These are phyloP conservation scores for Caenorhabditis tropicalis DNA, from an alignment of 1,140 invertebrate species.

Conservation along the genomic window DNA sequence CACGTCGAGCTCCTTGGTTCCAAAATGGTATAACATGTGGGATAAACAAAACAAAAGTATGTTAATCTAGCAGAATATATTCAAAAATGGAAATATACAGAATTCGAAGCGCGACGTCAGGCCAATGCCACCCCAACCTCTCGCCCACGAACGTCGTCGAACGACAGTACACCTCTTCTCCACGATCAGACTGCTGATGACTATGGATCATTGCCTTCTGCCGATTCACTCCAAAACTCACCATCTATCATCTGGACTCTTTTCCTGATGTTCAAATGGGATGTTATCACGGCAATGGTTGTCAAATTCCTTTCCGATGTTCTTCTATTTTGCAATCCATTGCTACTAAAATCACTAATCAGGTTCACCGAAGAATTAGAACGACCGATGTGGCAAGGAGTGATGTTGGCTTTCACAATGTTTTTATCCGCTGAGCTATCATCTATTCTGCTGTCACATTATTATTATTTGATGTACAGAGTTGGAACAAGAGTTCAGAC, in stretches of 20 bases:
- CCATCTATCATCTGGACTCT: conserved; percentile 66
- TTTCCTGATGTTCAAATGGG: conserved; percentile 52
- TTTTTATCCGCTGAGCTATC: conserved; percentile 60
- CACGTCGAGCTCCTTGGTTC: conserved; percentile 59
- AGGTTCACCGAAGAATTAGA: conserved; percentile 61
- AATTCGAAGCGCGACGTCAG: background rate
- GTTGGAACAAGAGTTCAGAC: conserved; percentile 62
- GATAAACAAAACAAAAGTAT: conserved; percentile 63
- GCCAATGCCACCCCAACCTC: background rate
- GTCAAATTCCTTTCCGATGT: conserved; percentile 61
- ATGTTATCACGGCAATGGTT: conserved; percentile 55
- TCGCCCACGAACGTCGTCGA: background rate
- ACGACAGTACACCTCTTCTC: conserved; percentile 31
- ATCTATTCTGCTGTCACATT: conserved; percentile 62
- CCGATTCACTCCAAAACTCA: background rate
- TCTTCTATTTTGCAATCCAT: conserved; percentile 64
- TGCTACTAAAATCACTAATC: conserved; percentile 64
- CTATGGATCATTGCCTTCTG: conserved; percentile 31
- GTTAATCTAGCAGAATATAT: too few species aligned
- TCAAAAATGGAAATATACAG: background rate
- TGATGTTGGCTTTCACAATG: conserved; percentile 60
- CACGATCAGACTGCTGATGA: conserved; percentile 13
- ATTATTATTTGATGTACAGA: conserved; percentile 65
- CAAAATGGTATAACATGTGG: conserved; percentile 64
- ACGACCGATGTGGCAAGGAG: conserved; percentile 64